phyloP scores from a whole-genome alignment of 2,113 vertebrate species.

The Lycaon pictus region DNA sequence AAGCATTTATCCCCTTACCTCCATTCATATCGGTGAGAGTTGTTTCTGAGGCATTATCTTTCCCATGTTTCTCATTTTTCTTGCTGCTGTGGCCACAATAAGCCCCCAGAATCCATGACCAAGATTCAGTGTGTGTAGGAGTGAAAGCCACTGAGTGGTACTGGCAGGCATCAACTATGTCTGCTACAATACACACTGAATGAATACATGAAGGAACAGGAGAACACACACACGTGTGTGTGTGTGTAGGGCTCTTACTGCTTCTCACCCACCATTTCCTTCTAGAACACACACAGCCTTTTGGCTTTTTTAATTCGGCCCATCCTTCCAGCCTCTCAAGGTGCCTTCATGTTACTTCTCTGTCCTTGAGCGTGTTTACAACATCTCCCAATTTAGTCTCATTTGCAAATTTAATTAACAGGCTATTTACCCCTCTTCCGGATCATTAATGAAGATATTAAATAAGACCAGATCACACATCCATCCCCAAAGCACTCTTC shows the following conservation, averaged over 20 bases:
- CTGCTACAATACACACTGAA: neutral
- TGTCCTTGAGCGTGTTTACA: constrained; percentile 74
- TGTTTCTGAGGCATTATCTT: neutral
- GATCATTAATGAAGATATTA: constrained; percentile 78
- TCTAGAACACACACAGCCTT: neutral
- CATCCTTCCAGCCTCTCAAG: constrained; percentile 52
- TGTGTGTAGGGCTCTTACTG: neutral
- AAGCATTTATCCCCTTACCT: neutral
- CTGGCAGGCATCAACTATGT: too few species aligned
- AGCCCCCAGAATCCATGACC: neutral
- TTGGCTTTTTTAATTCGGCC: neutral
- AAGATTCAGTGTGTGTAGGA: neutral
- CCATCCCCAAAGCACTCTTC: constrained; percentile 28
- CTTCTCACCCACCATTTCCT: neutral
- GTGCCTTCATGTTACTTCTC: constrained; percentile 62
- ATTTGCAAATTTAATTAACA: constrained; percentile 79
- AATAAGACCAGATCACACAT: constrained; percentile 70
- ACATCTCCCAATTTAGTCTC: constrained; percentile 69
- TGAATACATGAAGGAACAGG: neutral
- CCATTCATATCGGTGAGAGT: neutral
- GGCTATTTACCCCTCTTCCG: constrained; percentile 73
- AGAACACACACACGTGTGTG: neutral
- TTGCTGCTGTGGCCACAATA: neutral
- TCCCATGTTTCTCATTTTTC: neutral
- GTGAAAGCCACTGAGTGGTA: rapidly evolving